Percentiles rank a stretch among this genome's conserved stretches.
Conservation (phyloP, 2,888 invertebrate species). For the Merodon equestris region DNA sequence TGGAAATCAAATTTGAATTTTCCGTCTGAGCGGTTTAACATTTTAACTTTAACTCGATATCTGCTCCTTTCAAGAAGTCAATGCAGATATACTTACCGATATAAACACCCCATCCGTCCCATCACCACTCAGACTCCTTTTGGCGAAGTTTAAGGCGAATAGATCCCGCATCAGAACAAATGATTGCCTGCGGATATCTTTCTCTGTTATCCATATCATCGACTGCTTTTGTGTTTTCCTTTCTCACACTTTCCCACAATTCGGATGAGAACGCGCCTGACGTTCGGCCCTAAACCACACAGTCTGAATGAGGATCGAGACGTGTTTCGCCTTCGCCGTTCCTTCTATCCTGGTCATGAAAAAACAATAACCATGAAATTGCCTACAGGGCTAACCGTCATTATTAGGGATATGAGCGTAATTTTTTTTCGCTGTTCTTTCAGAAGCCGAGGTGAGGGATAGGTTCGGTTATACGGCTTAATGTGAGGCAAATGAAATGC, state of each 20-base stretch:
- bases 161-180: too few species aligned
- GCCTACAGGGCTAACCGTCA: constrained; percentile 40
- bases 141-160: background rate
- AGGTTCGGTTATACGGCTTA: constrained; percentile 32
- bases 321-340: background rate
- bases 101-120: background rate
- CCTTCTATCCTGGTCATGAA: constrained; percentile 28
- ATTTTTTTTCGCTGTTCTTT: constrained; percentile 23
- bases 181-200: constrained; percentile 40
- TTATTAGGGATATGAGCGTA: constrained; percentile 51
- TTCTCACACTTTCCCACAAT: background rate
- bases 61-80: too few species aligned
- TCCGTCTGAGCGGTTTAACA: constrained; percentile 52
- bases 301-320: constrained; percentile 39
- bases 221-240: constrained; percentile 5
- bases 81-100: too few species aligned
- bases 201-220: constrained; percentile 31
- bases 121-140: constrained; percentile 11
- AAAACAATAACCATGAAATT: constrained; percentile 43
- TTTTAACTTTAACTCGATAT: constrained; percentile 43
- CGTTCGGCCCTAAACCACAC: constrained; percentile 39
- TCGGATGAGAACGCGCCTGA: background rate
- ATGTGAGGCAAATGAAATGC: constrained; percentile 51
- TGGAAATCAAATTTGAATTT: constrained; percentile 63
- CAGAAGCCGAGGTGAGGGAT: constrained; percentile 29